Conservation (phyloP, 2,113 vertebrate species). For the Lota lota region DNA sequence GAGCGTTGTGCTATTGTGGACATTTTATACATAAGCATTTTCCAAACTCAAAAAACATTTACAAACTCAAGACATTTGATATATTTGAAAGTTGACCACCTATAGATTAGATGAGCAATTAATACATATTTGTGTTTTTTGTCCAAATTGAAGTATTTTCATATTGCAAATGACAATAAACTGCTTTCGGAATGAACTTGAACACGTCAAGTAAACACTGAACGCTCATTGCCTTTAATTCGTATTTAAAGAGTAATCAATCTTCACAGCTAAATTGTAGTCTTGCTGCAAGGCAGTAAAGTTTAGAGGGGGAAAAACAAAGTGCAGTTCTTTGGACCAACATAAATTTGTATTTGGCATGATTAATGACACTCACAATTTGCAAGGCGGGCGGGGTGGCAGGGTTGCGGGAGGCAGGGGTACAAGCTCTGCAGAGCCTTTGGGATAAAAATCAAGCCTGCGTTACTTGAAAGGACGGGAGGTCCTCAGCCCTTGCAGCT, state of each 20-base stretch:
- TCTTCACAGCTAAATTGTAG: constrained; percentile 36
- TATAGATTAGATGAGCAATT: too few relatives aligned
- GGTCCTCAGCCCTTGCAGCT: constrained; percentile 39
- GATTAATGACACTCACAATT: constrained; percentile 72
- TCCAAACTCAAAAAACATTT: too few relatives aligned
- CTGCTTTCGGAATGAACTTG: too few relatives aligned
- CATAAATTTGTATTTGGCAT: constrained; percentile 65
- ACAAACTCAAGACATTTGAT: too few relatives aligned
- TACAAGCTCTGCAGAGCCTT: constrained; percentile 36
- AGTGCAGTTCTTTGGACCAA: constrained; percentile 28
- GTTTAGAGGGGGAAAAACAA: constrained; percentile 55
- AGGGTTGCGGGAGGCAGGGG: constrained; percentile 1
- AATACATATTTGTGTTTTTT: too few relatives aligned
- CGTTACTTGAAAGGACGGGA: constrained; percentile 48
- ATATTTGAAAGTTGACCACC: too few relatives aligned
- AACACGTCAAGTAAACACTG: too few relatives aligned
- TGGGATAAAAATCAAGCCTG: constrained; percentile 37
- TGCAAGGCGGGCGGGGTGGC: constrained; percentile 22
- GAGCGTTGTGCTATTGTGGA: too few relatives aligned
- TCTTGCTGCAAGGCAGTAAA: constrained; percentile 35
- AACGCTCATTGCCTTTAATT: too few relatives aligned
- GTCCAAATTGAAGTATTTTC: constrained; percentile 21
- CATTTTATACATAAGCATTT: too few relatives aligned
- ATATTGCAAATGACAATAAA: constrained; percentile 6
- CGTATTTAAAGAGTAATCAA: constrained; percentile 13